phyloP scores from a whole-genome alignment of 1,140 invertebrate genomes.

The Oryctes rhinoceros region DNA sequence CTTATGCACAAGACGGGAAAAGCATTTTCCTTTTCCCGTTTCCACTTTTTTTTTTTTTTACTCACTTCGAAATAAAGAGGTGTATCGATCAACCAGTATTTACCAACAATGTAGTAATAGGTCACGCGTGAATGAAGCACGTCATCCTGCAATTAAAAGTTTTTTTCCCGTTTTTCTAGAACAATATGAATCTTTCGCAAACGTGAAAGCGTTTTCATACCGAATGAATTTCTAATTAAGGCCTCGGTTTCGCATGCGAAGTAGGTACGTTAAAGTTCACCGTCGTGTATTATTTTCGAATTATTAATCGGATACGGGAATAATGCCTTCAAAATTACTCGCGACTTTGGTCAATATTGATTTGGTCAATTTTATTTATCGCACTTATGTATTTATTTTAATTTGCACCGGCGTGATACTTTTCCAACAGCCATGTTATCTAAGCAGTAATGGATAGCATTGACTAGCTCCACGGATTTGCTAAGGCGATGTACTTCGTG shows the following conservation, averaged over 20 bases:
- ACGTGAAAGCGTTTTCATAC: conserved; percentile 11
- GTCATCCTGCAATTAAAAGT: conserved; percentile 29
- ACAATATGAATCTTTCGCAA: conserved; percentile 11
- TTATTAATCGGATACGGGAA: neutral
- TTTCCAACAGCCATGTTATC: too few relatives aligned
- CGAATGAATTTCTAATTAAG: conserved; percentile 26
- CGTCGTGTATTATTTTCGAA: neutral
- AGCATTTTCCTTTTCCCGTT: neutral
- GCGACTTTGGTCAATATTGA: conserved; percentile 6
- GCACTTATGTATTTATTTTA: neutral
- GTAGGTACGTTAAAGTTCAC: conserved; percentile 6
- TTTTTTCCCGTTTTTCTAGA: conserved; percentile 21
- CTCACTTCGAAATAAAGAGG: neutral
- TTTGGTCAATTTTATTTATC: neutral
- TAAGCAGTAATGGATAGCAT: too few relatives aligned
- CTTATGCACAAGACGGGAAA: neutral
- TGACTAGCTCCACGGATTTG: too few relatives aligned
- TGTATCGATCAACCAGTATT: conserved; percentile 1
- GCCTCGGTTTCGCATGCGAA: conserved; percentile 16
- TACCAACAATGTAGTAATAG: conserved; percentile 27
- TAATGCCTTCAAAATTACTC: neutral
- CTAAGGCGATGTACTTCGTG: too few relatives aligned
- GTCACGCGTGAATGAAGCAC: conserved; percentile 31
- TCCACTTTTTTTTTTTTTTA: neutral
- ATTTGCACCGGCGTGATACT: too few relatives aligned